phyloP scores from a whole-genome alignment of 2,888 invertebrate genomes.

The Apamea sordens region DNA sequence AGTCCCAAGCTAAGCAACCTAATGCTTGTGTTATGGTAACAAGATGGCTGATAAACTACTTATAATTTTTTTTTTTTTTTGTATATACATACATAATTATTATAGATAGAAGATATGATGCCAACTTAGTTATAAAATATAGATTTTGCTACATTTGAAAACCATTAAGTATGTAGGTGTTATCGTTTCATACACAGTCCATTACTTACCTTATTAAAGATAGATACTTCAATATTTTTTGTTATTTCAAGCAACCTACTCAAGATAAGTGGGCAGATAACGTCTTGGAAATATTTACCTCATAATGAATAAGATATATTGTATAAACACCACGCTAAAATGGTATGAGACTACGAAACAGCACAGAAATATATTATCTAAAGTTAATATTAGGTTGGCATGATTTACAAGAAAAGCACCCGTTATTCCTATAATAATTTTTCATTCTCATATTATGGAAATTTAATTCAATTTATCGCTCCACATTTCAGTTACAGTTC shows the following conservation, averaged over 20 bases:
- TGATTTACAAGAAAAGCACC: slow-evolving; percentile 21
- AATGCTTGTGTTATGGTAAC: no score
- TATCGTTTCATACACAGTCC: not conserved
- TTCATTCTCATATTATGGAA: slow-evolving; percentile 38
- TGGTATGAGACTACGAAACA: not conserved
- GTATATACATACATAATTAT: no score
- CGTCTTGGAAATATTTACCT: slow-evolving; percentile 13
- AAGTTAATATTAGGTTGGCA: slow-evolving; percentile 20
- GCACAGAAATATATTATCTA: slow-evolving; percentile 29
- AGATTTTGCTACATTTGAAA: not conserved
- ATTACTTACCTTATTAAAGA: not conserved
- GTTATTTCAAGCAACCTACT: not conserved
- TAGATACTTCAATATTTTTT: not conserved
- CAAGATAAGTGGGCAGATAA: not conserved
- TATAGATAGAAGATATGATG: no score
- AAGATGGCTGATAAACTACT: no score
- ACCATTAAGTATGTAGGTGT: no score
- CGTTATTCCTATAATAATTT: slow-evolving; percentile 26
- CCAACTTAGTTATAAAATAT: not conserved
- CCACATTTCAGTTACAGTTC: slow-evolving; percentile 32
- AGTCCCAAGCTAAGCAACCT: no score
- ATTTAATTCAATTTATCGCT: slow-evolving; percentile 44
- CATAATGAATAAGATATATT: slow-evolving; percentile 24
- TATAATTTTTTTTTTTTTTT: no score
- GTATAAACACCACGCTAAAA: slow-evolving; percentile 16